Evolutionary conservation across 2,113 vertebrate species (phyloP), one percentile per base, ranked within the genome.

Genomic region (Cyprinodon tularosa): DNA sequence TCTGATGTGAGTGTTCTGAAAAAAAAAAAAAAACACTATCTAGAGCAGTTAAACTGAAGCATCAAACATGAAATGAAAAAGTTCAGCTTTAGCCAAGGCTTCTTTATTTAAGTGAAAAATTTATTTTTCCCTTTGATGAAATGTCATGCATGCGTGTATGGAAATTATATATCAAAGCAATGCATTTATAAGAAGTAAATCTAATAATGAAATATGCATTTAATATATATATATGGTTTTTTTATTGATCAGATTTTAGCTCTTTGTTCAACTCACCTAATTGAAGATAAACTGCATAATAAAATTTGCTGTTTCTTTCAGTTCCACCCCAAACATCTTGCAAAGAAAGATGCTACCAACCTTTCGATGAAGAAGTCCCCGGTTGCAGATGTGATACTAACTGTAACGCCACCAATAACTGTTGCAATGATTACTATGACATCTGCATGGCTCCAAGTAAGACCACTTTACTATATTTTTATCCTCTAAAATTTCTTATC

Each of bases 371-470:
- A 0, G 81, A 90, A 1, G 6, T 38, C 0, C 50, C 72, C 0
- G 84, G 84, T 14, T 95, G 94, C 71, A 88, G 91, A 4, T 95
- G 93, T 72, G 91, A 94, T 12, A 0, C 1, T 0, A 76, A 68
- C 69, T 94, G 93, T 11, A 4, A 40, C 0, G 0, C 4, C 38
- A 76, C 42, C 3, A 64, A 68, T 62, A 92, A 60, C 89, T 95
- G 94, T 61, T 95, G 94, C 82, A 53, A 36, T 8, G 94, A 95
- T 83, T 91, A 81, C 80, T 0, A 62, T 0, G 93, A 92, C 42
- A 71, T 84, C 78, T 95, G 93, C 71, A 63, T 74, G 0, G 63
- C 74, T 40, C 79, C 94, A 0, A 37, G 94, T 94, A 36, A 89
- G 89, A 50, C 11, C 0, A n/a, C n/a, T 64, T 50, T 8, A 57